A percentile compares a stretch with the other conserved stretches of the same genome.
These are phyloP conservation scores for Dynastes tityus DNA, from an alignment of 2,888 invertebrate genomes.

Conservation along the genomic window DNA sequence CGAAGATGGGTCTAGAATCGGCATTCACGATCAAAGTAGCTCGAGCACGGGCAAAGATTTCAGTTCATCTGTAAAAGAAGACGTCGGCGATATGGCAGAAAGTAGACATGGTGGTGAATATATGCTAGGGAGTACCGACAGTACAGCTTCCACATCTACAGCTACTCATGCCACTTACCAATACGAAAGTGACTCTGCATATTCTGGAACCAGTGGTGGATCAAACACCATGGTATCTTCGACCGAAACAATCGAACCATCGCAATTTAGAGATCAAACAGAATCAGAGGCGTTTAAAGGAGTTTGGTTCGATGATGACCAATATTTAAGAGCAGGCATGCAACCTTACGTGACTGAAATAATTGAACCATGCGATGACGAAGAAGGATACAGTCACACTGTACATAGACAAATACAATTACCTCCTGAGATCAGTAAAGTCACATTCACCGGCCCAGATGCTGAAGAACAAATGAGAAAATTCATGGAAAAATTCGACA, in stretches of 20 bases:
- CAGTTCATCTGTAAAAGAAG: conserved; percentile 69
- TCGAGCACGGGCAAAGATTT: conserved; percentile 71
- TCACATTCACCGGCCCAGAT: conserved; percentile 73
- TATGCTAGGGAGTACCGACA: conserved; percentile 81
- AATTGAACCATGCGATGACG: conserved; percentile 69
- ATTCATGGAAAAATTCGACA: conserved; percentile 72
- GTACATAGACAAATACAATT: conserved; percentile 71
- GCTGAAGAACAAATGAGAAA: conserved; percentile 72
- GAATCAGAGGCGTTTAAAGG: conserved; percentile 65
- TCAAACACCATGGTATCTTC: conserved; percentile 90
- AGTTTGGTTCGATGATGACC: conserved; percentile 72
- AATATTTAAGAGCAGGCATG: conserved; percentile 64
- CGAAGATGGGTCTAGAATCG: conserved; percentile 68
- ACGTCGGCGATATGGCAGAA: conserved; percentile 54
- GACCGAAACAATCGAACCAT: conserved; percentile 79
- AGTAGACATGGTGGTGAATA: conserved; percentile 65
- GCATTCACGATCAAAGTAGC: conserved; percentile 70
- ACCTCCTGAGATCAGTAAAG: conserved; percentile 72
- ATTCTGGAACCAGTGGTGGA: conserved; percentile 89
- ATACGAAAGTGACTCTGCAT: conserved; percentile 87
- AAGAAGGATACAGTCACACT: conserved; percentile 70
- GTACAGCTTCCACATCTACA: conserved; percentile 83
- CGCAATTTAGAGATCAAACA: conserved; percentile 61
- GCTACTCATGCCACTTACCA: conserved; percentile 87
- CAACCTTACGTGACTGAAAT: conserved; percentile 72